Percentiles rank a stretch among this genome's conserved stretches.
Conservation (phyloP, 2,113 vertebrate species). For the Rallus limicola region DNA sequence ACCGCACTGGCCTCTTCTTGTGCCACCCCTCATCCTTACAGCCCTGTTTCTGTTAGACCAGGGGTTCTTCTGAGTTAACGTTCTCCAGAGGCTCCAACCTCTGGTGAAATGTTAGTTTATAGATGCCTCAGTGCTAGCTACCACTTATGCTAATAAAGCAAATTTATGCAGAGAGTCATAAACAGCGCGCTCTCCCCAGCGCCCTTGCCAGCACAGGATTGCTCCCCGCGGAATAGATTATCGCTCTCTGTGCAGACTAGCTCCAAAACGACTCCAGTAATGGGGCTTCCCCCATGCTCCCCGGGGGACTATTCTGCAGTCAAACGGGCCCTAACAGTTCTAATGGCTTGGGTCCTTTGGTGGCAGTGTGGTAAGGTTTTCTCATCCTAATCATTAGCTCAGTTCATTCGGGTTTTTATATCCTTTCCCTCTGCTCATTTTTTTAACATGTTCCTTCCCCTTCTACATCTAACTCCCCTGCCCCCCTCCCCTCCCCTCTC, state of each 20-base stretch:
- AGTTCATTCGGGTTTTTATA: not conserved
- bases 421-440: not conserved
- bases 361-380: not conserved
- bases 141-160: constrained; percentile 65
- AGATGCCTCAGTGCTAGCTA: constrained; percentile 23
- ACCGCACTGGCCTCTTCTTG: not conserved
- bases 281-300: constrained; percentile 51
- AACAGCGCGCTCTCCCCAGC: constrained; percentile 65
- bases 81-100: not conserved
- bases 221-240: constrained; percentile 48
- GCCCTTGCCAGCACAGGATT: constrained; percentile 62
- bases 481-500: not conserved
- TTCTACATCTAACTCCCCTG: not conserved
- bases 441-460: not conserved
- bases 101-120: not conserved
- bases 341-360: constrained; percentile 25
- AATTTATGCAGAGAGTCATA: constrained; percentile 70
- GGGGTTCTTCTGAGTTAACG: not conserved
- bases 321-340: constrained; percentile 31
- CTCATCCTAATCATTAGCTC: not conserved
- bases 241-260: constrained; percentile 7
- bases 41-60: not conserved
- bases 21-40: not conserved
- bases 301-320: constrained; percentile 6
- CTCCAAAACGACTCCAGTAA: constrained; percentile 8